Evolutionary conservation across 2,797 vertebrate genomes (phyloP).

Genomic region (Podargus strigoides): DNA sequence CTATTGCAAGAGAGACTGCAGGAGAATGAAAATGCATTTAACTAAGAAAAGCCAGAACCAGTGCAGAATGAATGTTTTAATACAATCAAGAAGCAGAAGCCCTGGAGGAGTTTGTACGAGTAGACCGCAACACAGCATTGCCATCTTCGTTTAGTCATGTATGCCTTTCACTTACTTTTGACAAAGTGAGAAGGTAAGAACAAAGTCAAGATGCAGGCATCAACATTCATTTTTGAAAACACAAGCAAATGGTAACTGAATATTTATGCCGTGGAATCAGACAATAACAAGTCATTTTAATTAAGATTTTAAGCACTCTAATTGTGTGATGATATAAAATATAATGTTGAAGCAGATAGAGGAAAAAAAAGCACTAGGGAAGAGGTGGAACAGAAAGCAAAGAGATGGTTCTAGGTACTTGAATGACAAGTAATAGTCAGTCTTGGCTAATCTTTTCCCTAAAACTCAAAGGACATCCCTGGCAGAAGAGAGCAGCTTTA

Average conservation of each 20-base stretch:
- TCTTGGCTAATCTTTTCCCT: background rate
- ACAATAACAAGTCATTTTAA: background rate
- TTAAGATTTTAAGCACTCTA: background rate
- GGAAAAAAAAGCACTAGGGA: background rate
- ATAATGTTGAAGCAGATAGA: background rate
- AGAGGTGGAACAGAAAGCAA: background rate
- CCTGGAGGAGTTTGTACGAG: background rate
- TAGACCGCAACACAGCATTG: background rate
- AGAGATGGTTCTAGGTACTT: background rate
- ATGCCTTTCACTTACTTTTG: background rate
- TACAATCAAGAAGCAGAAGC: background rate
- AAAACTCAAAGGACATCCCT: background rate
- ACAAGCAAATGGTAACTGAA: background rate
- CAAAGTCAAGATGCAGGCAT: background rate
- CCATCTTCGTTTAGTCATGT: background rate
- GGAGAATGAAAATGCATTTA: background rate
- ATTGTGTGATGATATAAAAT: background rate
- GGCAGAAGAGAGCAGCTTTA: background rate
- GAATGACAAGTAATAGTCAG: background rate
- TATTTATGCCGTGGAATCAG: background rate
- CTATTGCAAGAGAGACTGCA: background rate
- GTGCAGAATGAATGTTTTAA: background rate
- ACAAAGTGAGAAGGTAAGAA: background rate
- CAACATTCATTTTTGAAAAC: background rate
- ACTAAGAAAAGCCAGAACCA: background rate